phyloP scores from a whole-genome alignment of 2,888 invertebrate genomes.

The Blastobasis lacticolella region DNA sequence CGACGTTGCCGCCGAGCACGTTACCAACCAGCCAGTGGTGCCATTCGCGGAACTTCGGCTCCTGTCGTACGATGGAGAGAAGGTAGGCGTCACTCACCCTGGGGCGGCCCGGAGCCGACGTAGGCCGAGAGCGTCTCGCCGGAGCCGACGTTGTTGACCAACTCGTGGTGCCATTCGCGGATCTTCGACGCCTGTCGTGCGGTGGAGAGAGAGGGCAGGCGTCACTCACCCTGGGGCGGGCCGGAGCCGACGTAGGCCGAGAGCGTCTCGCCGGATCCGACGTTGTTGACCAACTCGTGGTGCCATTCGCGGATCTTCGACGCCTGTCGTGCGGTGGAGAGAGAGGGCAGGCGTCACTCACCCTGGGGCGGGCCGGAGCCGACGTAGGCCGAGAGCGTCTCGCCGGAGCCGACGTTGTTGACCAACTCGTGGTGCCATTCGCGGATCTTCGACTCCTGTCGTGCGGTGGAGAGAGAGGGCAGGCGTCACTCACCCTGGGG shows the following conservation, averaged over 20 bases:
- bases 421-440: slow-evolving; percentile 96
- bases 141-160: too few relatives aligned
- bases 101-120: slow-evolving; percentile 89
- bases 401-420: slow-evolving; percentile 82
- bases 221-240: slow-evolving; percentile 85
- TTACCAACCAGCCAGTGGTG: too few relatives aligned
- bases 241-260: slow-evolving; percentile 89
- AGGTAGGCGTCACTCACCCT: too few relatives aligned
- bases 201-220: too few relatives aligned
- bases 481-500: slow-evolving; percentile 66
- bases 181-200: too few relatives aligned
- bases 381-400: slow-evolving; percentile 83
- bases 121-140: slow-evolving; percentile 85
- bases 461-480: too few relatives aligned
- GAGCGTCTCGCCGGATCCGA: slow-evolving; percentile 81
- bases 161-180: too few relatives aligned
- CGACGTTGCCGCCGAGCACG: too few relatives aligned
- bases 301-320: slow-evolving; percentile 91
- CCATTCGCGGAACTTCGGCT: too few relatives aligned
- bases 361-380: slow-evolving; percentile 89
- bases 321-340: slow-evolving; percentile 31
- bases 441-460: slow-evolving; percentile 73
- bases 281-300: slow-evolving; percentile 90
- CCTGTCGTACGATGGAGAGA: too few relatives aligned
- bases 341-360: too few relatives aligned